Percentiles rank a stretch among this genome's conserved stretches.
phyloP scores from a whole-genome alignment of 2,888 invertebrate species.

The Fragum sueziense region DNA sequence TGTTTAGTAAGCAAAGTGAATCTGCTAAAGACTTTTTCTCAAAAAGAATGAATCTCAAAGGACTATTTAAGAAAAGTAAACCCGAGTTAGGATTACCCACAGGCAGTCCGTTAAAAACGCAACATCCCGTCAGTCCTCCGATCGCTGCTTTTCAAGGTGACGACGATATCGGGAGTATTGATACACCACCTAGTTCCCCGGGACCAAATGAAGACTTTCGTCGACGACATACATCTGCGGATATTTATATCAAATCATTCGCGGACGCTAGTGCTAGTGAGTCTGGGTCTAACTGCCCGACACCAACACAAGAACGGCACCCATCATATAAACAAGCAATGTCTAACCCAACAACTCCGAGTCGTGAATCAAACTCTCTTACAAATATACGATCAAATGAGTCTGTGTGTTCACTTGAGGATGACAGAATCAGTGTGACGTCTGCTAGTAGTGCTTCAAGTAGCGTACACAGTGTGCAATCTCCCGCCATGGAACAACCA shows the following conservation, averaged over 20 bases:
- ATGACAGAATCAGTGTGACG: slow-evolving; percentile 59
- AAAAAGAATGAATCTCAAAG: slow-evolving; percentile 65
- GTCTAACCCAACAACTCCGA: slow-evolving; percentile 53
- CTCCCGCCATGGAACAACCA: slow-evolving; percentile 60
- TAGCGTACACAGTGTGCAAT: slow-evolving; percentile 41
- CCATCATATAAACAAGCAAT: slow-evolving; percentile 22
- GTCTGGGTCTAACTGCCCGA: slow-evolving; percentile 54
- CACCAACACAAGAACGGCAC: slow-evolving; percentile 51
- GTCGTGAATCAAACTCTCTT: slow-evolving; percentile 32
- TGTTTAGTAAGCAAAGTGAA: slow-evolving; percentile 57
- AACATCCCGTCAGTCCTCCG: slow-evolving; percentile 59
- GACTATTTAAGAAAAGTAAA: slow-evolving; percentile 63
- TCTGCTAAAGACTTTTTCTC: slow-evolving; percentile 61
- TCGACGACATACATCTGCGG: slow-evolving; percentile 65
- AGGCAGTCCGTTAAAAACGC: slow-evolving; percentile 43
- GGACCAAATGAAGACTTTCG: slow-evolving; percentile 58
- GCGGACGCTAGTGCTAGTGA: slow-evolving; percentile 39
- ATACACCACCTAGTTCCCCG: slow-evolving; percentile 66
- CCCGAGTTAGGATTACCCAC: slow-evolving; percentile 44
- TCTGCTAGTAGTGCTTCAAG: slow-evolving; percentile 49
- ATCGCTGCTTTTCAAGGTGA: slow-evolving; percentile 64
- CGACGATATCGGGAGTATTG: slow-evolving; percentile 62
- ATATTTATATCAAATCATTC: slow-evolving; percentile 51
- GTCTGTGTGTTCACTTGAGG: slow-evolving; percentile 33
- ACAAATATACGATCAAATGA: slow-evolving; percentile 16